Evolutionary conservation across 92 coral and sea anemone genomes (phyloP), one percentile per base, ranked within the genome.

Genomic region (Hydrozoanthus gracilis): DNA sequence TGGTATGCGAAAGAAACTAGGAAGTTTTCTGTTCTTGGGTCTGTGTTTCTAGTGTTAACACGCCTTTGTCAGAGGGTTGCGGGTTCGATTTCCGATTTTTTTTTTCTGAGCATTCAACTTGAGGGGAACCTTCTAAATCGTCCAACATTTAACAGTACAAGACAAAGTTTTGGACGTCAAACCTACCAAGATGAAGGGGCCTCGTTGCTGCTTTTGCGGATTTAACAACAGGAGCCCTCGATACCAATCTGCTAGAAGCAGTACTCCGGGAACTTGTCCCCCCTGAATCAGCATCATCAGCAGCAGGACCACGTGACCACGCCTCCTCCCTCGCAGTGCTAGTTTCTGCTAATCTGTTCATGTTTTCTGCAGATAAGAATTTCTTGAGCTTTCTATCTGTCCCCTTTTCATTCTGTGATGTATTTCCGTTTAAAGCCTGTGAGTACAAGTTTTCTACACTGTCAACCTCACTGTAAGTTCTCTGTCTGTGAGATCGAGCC

Each of bases 161-260:
- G 1, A 27, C 39, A 27, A 27, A 27, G 39, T 27, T 27, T 27
- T 27, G 4, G 50, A 54, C 8, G 18, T 20, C 5, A 16, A 44
- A 87, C 98, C 79, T 88, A 97, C 99, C 99, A 18, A 97, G 92
- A 60, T 87, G 95, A 12, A 97, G 73, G 8, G 99, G 95, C 72
- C 90, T 97, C 1, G 99, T 97, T 11, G 97, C 62, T 5, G 98
- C 90, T 87, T 91, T 97, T 16, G 87, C 90, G 4, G 98, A 95
- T 60, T 89, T 92, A 9, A 92, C 90, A 51, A 71, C 92, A n/a
- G 95, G 79, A 75, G 87, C 95, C 79, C 95, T 93, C 4, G 98
- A 93, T 49, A 87, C 67, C 62, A 87, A 86, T 72, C 89, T 95
- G 77, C 90, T 89, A 8, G 91, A 94, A 9, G 86, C 82, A 4